These are phyloP conservation scores for Antheraea assamensis DNA, from an alignment of 2,888 invertebrate species.

Conservation along the genomic window DNA sequence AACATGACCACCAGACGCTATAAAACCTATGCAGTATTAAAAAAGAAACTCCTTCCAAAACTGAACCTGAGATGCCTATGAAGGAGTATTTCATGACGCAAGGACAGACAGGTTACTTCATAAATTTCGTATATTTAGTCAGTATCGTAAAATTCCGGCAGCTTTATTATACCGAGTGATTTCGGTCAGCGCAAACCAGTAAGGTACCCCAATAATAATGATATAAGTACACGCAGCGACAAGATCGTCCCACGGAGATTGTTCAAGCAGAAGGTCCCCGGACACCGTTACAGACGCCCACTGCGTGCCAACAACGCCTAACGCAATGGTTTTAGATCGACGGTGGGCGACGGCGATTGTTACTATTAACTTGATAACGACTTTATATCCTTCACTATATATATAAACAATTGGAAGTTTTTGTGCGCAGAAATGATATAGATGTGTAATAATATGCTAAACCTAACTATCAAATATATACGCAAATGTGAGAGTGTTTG, in stretches of 20 bases:
- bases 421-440: neutral
- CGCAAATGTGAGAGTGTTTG: no score
- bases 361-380: neutral
- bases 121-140: neutral
- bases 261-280: neutral
- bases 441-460: neutral
- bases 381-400: neutral
- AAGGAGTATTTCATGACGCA: no score
- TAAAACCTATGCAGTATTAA: no score
- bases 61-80: no score
- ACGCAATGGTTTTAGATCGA: slow-evolving; percentile 32
- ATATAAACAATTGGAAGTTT: neutral
- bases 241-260: slow-evolving; percentile 5
- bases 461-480: neutral
- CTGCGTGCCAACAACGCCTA: slow-evolving; percentile 24
- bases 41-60: no score
- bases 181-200: neutral
- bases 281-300: slow-evolving; percentile 26
- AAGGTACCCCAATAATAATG: neutral
- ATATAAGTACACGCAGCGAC: neutral
- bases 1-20: no score
- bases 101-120: no score
- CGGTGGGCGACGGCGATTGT: slow-evolving; percentile 29
- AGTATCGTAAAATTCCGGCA: neutral
- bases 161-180: neutral